phyloP scores from a whole-genome alignment of 2,113 vertebrate species.

The Chrysochloris asiatica region DNA sequence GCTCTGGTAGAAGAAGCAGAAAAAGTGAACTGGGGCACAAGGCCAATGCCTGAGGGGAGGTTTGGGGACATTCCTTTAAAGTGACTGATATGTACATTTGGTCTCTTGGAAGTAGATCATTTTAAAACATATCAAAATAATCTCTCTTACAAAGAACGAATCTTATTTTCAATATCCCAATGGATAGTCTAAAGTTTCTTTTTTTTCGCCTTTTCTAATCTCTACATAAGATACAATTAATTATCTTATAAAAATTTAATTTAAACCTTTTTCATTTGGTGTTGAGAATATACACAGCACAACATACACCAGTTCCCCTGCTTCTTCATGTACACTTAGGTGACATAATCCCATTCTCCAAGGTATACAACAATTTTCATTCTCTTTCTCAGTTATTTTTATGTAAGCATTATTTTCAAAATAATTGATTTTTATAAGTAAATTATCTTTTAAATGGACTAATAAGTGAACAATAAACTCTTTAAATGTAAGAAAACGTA shows the following conservation, averaged over 20 bases:
- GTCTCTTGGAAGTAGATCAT: too few relatives aligned
- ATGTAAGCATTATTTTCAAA: background rate
- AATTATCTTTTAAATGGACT: background rate
- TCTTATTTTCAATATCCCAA: background rate
- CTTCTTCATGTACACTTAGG: background rate
- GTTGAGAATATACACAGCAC: background rate
- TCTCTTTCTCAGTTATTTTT: background rate
- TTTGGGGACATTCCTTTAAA: too few relatives aligned
- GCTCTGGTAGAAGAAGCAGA: too few relatives aligned
- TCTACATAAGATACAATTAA: background rate
- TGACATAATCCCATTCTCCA: background rate
- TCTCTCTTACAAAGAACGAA: background rate
- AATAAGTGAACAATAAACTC: background rate
- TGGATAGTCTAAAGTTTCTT: background rate
- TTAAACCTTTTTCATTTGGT: background rate
- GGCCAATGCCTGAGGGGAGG: too few relatives aligned
- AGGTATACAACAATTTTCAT: background rate
- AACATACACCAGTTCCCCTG: background rate
- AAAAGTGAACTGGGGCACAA: too few relatives aligned
- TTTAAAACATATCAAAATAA: background rate
- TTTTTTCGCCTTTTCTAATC: background rate
- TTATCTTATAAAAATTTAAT: background rate
- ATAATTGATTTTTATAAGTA: background rate
- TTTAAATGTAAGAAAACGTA: background rate
- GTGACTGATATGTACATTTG: too few relatives aligned